phyloP scores from a whole-genome alignment of 2,888 invertebrate species.

The Acanthopleura granulata region DNA sequence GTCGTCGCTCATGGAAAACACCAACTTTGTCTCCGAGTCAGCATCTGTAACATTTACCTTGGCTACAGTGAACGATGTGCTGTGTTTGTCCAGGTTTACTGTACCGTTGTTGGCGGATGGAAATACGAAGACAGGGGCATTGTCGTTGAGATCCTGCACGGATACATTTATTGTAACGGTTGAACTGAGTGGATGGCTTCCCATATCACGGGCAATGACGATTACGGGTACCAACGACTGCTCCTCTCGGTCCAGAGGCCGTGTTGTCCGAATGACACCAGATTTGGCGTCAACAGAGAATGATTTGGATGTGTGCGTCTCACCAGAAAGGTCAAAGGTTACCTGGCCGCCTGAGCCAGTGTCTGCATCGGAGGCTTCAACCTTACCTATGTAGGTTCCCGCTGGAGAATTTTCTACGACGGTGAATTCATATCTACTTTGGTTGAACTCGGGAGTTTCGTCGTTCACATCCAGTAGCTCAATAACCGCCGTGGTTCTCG shows the following conservation, averaged over 20 bases:
- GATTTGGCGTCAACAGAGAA: conserved; percentile 22
- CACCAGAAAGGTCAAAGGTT: conserved; percentile 14
- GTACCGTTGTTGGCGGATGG: not conserved
- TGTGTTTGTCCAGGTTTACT: not conserved
- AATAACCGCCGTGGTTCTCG: conserved; percentile 81
- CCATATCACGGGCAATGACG: conserved; percentile 27
- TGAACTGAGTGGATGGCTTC: conserved; percentile 18
- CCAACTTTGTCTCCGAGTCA: not conserved
- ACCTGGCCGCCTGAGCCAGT: conserved; percentile 27
- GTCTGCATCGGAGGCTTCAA: conserved; percentile 30
- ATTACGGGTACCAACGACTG: conserved; percentile 22
- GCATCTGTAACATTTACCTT: not conserved
- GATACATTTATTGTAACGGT: conserved; percentile 32
- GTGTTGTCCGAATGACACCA: conserved; percentile 29
- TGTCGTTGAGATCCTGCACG: conserved; percentile 39
- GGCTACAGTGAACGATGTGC: not conserved
- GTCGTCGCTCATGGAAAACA: not conserved
- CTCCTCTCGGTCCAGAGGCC: conserved; percentile 36
- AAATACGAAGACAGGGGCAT: conserved; percentile 28
- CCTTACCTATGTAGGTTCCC: not conserved
- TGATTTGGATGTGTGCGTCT: not conserved
- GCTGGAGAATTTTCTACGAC: conserved; percentile 32
- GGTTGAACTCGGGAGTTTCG: conserved; percentile 30
- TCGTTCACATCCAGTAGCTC: conserved; percentile 34
- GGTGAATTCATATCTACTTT: conserved; percentile 29